phyloP scores from a whole-genome alignment of 1,140 invertebrate genomes.

The Pseudomyrmex gracilis region DNA sequence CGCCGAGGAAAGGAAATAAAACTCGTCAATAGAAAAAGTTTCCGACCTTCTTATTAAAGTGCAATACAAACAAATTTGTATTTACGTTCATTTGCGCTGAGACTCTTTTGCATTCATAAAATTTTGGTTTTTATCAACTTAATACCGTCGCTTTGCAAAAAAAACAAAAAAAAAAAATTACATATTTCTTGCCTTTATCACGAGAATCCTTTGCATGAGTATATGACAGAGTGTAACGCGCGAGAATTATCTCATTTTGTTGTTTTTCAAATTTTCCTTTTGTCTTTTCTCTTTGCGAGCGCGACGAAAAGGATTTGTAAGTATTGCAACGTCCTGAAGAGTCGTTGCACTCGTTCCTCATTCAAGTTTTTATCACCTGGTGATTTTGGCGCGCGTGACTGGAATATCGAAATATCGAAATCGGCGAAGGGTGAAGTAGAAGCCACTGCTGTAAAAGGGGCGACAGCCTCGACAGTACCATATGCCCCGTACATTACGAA shows the following conservation, averaged over 20 bases:
- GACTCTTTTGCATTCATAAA: too few species aligned
- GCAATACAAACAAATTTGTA: too few species aligned
- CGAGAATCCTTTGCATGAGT: too few species aligned
- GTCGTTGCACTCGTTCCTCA: slow-evolving; percentile 59
- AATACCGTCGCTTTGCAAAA: too few species aligned
- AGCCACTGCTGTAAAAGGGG: slow-evolving; percentile 63
- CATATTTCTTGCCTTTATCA: too few species aligned
- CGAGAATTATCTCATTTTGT: neutral
- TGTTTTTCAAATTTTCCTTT: neutral
- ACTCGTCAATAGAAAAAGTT: slow-evolving; percentile 18
- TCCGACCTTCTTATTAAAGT: neutral
- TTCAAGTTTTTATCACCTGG: slow-evolving; percentile 73
- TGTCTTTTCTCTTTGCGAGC: neutral
- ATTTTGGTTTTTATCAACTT: too few species aligned
- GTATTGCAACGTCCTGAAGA: slow-evolving; percentile 21
- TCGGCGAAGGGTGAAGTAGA: slow-evolving; percentile 33
- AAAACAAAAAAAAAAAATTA: too few species aligned
- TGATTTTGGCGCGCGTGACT: slow-evolving; percentile 71
- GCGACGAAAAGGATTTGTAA: slow-evolving; percentile 26
- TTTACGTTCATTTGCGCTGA: too few species aligned
- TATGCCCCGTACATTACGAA: slow-evolving; percentile 73
- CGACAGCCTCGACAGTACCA: slow-evolving; percentile 73
- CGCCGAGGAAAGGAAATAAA: neutral
- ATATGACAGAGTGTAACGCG: too few species aligned
- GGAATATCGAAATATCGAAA: slow-evolving; percentile 65